phyloP scores from a whole-genome alignment of 1,140 invertebrate species.

The Augochlora pura region DNA sequence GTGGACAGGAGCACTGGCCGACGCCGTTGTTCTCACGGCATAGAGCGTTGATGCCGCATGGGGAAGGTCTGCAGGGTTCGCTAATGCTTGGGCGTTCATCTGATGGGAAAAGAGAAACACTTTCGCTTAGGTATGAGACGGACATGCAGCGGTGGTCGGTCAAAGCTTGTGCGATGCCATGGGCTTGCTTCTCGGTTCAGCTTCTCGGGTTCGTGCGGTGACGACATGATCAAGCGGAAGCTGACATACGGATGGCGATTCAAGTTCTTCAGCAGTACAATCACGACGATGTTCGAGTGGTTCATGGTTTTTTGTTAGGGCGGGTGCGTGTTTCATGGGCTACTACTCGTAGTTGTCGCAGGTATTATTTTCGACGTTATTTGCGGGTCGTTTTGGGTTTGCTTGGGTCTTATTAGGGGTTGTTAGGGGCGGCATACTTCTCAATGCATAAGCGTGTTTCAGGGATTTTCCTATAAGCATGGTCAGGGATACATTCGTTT shows the following conservation, averaged over 20 bases:
- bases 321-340: background rate
- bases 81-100: conserved; percentile 67
- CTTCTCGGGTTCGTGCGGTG: background rate
- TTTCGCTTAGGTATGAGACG: conserved; percentile 33
- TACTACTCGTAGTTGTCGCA: background rate
- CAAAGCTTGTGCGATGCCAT: conserved; percentile 45
- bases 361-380: background rate
- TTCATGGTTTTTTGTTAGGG: background rate
- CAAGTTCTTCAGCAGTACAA: background rate
- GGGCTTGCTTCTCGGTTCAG: background rate
- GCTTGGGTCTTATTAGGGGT: conserved; percentile 5
- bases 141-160: conserved; percentile 30
- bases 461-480: conserved; percentile 5
- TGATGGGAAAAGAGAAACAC: conserved; percentile 75
- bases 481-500: conserved; percentile 21
- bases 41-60: conserved; percentile 82
- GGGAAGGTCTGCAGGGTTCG: conserved; percentile 85
- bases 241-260: background rate
- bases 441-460: conserved; percentile 36
- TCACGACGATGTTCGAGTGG: background rate
- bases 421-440: background rate
- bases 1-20: conserved; percentile 84
- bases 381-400: conserved; percentile 4
- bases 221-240: conserved; percentile 3
- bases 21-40: conserved; percentile 79